Conservation (phyloP, 2,888 invertebrate species). For the Hydrotaea diabolus region DNA sequence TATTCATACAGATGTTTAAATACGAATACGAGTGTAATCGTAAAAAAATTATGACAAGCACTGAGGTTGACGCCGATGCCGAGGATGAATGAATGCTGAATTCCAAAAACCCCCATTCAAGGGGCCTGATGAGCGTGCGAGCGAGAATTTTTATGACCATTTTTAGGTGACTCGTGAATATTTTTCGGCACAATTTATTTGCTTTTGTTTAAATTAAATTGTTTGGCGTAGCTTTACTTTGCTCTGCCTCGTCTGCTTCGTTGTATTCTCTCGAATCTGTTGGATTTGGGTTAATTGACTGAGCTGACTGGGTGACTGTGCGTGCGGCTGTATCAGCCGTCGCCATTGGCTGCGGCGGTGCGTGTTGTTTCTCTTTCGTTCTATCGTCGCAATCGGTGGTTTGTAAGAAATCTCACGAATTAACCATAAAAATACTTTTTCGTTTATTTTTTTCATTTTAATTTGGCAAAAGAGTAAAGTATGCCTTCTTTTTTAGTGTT, state of each 20-base stretch:
- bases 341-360: conserved; percentile 8
- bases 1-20: conserved; percentile 67
- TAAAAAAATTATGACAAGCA: conserved; percentile 44
- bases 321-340: conserved; percentile 5
- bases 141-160: conserved; percentile 76
- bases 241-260: background rate
- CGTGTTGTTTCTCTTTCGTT: conserved; percentile 3
- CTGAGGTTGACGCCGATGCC: background rate
- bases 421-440: conserved; percentile 74
- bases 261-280: background rate
- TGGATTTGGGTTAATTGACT: conserved; percentile 61
- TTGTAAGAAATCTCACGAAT: conserved; percentile 76
- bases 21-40: conserved; percentile 38
- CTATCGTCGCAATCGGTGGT: conserved; percentile 66
- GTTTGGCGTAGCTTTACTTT: conserved; percentile 48
- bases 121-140: conserved; percentile 71
- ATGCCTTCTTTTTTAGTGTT: background rate
- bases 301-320: conserved; percentile 33
- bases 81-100: background rate
- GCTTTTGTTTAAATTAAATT: conserved; percentile 67
- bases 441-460: conserved; percentile 30
- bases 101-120: background rate
- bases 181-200: conserved; percentile 61
- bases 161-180: conserved; percentile 70
- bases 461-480: conserved; percentile 22